Conservation (phyloP, 2,113 vertebrate genomes). For the Rhea americana region DNA sequence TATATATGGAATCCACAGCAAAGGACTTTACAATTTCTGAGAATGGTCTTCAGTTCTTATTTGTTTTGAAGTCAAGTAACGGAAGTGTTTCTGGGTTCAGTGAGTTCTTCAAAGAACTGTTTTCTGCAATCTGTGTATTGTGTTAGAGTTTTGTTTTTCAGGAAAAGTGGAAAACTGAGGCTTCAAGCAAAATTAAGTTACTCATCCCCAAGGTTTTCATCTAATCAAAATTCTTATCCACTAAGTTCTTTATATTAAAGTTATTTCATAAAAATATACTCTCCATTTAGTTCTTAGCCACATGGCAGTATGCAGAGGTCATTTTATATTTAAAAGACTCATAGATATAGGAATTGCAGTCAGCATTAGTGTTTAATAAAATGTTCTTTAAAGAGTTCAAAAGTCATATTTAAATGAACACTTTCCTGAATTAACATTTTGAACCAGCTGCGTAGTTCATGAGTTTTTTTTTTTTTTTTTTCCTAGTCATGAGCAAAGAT, state of each 20-base stretch:
- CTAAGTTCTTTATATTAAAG: background rate
- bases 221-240: background rate
- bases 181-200: background rate
- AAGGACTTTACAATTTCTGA: background rate
- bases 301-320: background rate
- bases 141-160: background rate
- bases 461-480: background rate
- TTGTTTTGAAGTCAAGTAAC: background rate
- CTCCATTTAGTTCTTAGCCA: fast-evolving
- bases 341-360: background rate
- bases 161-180: background rate
- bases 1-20: background rate
- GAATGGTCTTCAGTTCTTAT: background rate
- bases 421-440: background rate
- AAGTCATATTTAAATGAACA: background rate
- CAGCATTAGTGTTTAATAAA: background rate
- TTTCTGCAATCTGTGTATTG: background rate
- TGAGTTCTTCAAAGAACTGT: background rate
- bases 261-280: background rate
- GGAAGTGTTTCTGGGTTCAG: background rate
- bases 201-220: background rate
- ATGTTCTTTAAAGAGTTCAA: background rate
- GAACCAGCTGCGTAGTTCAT: background rate
- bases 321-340: background rate
- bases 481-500: background rate